A percentile compares a stretch with the other conserved stretches of the same genome.
phyloP scores from a whole-genome alignment of 2,888 invertebrate genomes.

The Noctua janthina region DNA sequence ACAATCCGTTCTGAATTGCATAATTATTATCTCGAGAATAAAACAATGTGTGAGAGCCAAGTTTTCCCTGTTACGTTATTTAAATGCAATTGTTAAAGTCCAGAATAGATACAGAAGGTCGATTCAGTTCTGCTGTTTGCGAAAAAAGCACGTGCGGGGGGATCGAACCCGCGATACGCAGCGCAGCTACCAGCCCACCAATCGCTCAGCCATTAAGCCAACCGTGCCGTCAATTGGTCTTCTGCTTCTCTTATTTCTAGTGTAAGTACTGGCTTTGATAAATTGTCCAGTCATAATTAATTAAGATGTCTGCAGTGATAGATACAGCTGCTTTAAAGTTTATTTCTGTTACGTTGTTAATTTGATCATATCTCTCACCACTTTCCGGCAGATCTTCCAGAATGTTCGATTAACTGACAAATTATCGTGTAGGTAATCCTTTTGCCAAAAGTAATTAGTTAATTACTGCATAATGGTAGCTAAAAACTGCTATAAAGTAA shows the following conservation, averaged over 20 bases:
- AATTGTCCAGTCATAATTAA: conserved; percentile 35
- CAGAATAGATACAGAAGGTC: neutral
- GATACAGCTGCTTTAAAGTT: conserved; percentile 36
- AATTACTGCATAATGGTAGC: neutral
- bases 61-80: conserved; percentile 18
- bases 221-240: neutral
- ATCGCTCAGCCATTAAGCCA: neutral
- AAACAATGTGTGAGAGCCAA: conserved; percentile 30
- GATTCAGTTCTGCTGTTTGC: neutral
- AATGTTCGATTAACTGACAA: conserved; percentile 7
- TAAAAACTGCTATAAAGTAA: neutral
- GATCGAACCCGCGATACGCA: neutral
- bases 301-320: conserved; percentile 26
- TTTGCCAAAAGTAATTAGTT: conserved; percentile 17
- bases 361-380: conserved; percentile 22
- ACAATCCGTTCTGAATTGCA: neutral
- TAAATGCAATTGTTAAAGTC: neutral
- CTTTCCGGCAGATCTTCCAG: conserved; percentile 20
- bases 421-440: neutral
- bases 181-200: neutral
- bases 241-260: neutral
- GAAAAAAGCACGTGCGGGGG: neutral
- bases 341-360: conserved; percentile 26
- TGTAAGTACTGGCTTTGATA: conserved; percentile 11
- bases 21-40: conserved; percentile 22